Evolutionary conservation across 2,888 invertebrate species (phyloP).

Genomic region (Congeria kusceri): DNA sequence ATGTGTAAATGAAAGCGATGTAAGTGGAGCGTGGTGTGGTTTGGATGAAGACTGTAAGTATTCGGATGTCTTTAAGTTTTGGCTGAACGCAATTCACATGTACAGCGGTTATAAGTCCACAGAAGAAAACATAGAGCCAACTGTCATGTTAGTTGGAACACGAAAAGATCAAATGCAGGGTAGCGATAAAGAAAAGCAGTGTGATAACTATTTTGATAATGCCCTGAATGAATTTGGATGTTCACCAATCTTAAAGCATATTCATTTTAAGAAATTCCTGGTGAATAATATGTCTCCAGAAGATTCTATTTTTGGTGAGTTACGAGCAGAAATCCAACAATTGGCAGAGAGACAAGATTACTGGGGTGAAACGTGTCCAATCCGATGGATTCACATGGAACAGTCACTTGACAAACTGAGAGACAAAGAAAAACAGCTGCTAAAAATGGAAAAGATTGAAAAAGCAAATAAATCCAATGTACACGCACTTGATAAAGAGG

Average conservation of each 20-base stretch:
- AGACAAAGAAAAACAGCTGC: constrained; percentile 32
- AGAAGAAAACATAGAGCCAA: constrained; percentile 25
- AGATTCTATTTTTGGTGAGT: constrained; percentile 17
- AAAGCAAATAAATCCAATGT: constrained; percentile 18
- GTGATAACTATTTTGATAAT: constrained; percentile 45
- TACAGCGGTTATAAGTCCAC: constrained; percentile 21
- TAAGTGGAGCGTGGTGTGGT: neutral
- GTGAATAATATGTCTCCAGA: constrained; percentile 22
- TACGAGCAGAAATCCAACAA: constrained; percentile 25
- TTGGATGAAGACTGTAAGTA: constrained; percentile 31
- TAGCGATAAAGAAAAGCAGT: constrained; percentile 30
- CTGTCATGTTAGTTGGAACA: constrained; percentile 54
- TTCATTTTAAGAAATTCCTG: constrained; percentile 36
- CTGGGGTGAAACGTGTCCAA: constrained; percentile 47
- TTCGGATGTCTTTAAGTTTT: constrained; percentile 56
- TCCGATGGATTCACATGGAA: constrained; percentile 53
- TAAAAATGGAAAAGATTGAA: constrained; percentile 26
- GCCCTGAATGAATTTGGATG: constrained; percentile 38
- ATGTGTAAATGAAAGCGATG: constrained; percentile 12
- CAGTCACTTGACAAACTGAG: constrained; percentile 24
- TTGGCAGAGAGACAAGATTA: constrained; percentile 37
- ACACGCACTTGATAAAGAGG: constrained; percentile 10
- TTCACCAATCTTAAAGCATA: constrained; percentile 22
- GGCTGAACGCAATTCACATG: constrained; percentile 55
- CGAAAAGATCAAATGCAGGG: constrained; percentile 45